These are phyloP conservation scores for Toxonevra muliebris DNA, from an alignment of 2,888 invertebrate species.

Conservation along the genomic window DNA sequence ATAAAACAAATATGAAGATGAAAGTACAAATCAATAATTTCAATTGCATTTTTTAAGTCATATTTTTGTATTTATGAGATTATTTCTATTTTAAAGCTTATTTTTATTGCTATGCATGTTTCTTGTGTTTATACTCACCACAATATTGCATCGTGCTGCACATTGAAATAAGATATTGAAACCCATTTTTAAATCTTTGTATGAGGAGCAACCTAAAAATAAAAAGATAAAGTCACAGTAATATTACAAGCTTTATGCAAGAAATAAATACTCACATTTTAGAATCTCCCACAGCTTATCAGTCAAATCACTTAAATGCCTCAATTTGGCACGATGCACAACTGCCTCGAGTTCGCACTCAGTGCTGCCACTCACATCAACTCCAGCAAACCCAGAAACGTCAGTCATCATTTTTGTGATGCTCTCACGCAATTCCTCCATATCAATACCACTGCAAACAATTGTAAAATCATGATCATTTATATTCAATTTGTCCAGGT, in stretches of 20 bases:
- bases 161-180: constrained; percentile 61
- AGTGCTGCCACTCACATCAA: constrained; percentile 41
- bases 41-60: constrained; percentile 9
- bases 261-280: constrained; percentile 48
- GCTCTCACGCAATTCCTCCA: constrained; percentile 53
- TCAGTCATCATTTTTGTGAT: constrained; percentile 58
- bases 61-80: constrained; percentile 14
- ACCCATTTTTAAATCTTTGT: constrained; percentile 59
- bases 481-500: no score
- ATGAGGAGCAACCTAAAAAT: constrained; percentile 56
- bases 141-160: constrained; percentile 62
- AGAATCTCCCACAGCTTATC: constrained; percentile 63
- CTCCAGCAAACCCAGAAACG: constrained; percentile 49
- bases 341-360: constrained; percentile 59
- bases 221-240: constrained; percentile 7
- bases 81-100: constrained; percentile 7
- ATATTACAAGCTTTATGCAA: not conserved
- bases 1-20: not conserved
- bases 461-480: not conserved
- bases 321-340: constrained; percentile 52
- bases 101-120: no score
- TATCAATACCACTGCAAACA: constrained; percentile 51
- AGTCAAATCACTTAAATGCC: constrained; percentile 56
- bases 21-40: constrained; percentile 12
- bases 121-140: constrained; percentile 49